phyloP scores from a whole-genome alignment of 2,797 vertebrate species.

The Urosaurus nigricauda region DNA sequence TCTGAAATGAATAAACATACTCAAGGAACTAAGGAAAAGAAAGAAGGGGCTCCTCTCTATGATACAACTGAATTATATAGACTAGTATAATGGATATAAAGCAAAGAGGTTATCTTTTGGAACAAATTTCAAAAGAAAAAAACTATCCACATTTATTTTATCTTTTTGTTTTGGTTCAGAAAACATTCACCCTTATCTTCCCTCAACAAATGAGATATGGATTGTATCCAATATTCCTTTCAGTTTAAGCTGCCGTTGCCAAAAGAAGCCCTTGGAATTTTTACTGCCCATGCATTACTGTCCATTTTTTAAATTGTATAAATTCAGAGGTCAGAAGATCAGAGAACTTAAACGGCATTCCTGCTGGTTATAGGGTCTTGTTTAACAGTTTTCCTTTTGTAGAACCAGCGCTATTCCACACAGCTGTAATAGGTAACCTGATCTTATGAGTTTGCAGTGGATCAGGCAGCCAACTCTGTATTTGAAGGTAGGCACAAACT shows the following conservation, averaged over 20 bases:
- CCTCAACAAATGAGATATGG: neutral
- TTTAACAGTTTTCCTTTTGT: neutral
- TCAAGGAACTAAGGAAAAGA: neutral
- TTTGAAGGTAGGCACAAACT: too few relatives aligned
- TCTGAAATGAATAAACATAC: conserved; percentile 5
- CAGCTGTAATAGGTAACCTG: neutral
- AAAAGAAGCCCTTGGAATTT: neutral
- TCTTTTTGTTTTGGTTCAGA: neutral
- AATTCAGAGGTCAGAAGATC: neutral
- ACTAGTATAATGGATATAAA: neutral
- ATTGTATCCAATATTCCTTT: conserved; percentile 22
- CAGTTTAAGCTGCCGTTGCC: neutral
- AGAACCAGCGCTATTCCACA: neutral
- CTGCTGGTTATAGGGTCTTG: neutral
- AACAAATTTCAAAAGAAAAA: conserved; percentile 11
- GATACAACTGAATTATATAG: neutral
- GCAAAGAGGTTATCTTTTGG: conserved; percentile 13
- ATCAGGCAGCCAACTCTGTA: neutral
- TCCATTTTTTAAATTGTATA: neutral
- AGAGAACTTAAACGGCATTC: neutral
- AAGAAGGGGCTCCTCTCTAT: neutral
- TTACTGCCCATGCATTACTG: neutral
- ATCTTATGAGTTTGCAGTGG: neutral
- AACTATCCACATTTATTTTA: neutral
- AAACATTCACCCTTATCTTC: neutral